Percentiles rank a stretch among this genome's conserved stretches.
Conservation (phyloP, 1,140 invertebrate species). For the Trichonephila inaurata region DNA sequence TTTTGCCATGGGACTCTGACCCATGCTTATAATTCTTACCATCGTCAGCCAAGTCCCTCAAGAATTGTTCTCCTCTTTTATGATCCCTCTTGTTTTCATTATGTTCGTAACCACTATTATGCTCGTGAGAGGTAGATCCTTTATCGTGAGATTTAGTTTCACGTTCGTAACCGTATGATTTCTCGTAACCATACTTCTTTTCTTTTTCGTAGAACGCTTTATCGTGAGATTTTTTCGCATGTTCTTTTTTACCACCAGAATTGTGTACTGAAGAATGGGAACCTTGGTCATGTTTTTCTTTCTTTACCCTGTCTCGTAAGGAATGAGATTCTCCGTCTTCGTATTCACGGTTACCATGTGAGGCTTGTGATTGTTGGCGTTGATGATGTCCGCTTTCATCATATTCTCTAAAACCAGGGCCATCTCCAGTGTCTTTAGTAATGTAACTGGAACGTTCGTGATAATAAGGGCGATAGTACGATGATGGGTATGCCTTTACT, state of each 20-base stretch:
- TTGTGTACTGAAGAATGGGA: background rate
- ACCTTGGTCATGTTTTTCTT: conserved; percentile 14
- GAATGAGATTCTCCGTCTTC: background rate
- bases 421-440: background rate
- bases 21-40: conserved; percentile 6
- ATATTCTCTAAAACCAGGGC: background rate
- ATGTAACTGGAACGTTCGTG: conserved; percentile 24
- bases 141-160: conserved; percentile 62
- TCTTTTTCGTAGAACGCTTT: conserved; percentile 53
- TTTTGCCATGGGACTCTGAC: background rate
- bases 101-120: conserved; percentile 15
- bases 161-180: conserved; percentile 64
- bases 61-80: background rate
- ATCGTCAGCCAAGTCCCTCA: conserved; percentile 53
- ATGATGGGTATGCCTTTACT: background rate
- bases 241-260: conserved; percentile 27
- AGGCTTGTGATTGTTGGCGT: background rate
- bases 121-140: background rate
- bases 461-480: conserved; percentile 37
- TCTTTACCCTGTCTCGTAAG: background rate
- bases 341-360: background rate
- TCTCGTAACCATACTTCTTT: conserved; percentile 67
- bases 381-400: background rate
- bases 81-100: conserved; percentile 7
- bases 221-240: conserved; percentile 56